These are phyloP conservation scores for Eubasilissa regina DNA, from an alignment of 1,140 invertebrate genomes.

Conservation along the genomic window DNA sequence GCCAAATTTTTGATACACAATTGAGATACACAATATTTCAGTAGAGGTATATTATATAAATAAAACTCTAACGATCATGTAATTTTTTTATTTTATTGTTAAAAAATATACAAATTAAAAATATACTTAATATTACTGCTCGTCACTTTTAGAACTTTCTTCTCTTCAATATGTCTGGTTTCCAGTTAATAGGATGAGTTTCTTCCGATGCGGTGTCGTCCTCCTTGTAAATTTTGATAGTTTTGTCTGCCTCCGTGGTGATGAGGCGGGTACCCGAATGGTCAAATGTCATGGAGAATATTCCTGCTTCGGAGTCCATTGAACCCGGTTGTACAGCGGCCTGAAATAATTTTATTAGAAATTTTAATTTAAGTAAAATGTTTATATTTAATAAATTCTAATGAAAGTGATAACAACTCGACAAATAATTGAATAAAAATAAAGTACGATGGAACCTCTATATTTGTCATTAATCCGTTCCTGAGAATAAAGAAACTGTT, in stretches of 20 bases:
- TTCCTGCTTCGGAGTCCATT: conserved; percentile 98
- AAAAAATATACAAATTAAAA: conserved; percentile 12
- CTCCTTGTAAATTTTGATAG: conserved; percentile 99
- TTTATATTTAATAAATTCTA: no score
- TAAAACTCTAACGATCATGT: no score
- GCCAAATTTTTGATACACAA: no score
- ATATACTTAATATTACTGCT: conserved; percentile 78
- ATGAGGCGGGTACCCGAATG: conserved; percentile 94
- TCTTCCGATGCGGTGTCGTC: conserved; percentile 97
- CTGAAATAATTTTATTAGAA: conserved; percentile 75
- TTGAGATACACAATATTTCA: no score
- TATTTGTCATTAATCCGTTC: no score
- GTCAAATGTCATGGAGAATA: conserved; percentile 97
- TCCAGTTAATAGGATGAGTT: conserved; percentile 96
- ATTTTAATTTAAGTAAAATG: no score
- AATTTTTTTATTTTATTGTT: not conserved
- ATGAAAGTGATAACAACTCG: no score
- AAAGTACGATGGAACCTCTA: no score
- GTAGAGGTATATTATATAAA: no score
- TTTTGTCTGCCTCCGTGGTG: conserved; percentile 99
- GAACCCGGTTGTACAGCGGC: conserved; percentile 98
- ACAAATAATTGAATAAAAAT: no score
- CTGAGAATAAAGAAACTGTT: no score
- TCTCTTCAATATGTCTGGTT: conserved; percentile 94
- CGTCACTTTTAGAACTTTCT: conserved; percentile 84